These are phyloP conservation scores for Drosophila lacicola DNA, from an alignment of 2,888 invertebrate species.

Conservation along the genomic window DNA sequence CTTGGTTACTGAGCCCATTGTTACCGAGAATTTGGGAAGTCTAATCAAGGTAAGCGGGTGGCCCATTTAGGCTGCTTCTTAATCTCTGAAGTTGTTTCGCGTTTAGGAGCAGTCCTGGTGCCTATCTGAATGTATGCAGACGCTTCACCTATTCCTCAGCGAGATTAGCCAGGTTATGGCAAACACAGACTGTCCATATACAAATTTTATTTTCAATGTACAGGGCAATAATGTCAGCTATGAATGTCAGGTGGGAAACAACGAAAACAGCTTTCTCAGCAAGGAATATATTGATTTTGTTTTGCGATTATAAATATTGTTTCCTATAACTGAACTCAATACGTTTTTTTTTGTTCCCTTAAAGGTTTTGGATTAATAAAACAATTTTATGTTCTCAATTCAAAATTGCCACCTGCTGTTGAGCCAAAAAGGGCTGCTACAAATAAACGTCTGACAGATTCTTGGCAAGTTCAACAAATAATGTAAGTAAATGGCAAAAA, in stretches of 20 bases:
- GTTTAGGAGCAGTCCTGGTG: conserved; percentile 1
- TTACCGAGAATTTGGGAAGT: neutral
- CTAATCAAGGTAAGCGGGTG: neutral
- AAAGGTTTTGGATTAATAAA: no score
- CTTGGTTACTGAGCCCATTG: neutral
- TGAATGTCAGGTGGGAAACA: neutral
- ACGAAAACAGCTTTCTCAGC: neutral
- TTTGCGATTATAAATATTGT: no score
- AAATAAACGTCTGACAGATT: no score
- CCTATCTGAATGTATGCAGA: neutral
- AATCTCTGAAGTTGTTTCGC: neutral
- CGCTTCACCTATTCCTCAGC: neutral
- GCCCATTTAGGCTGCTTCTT: no score
- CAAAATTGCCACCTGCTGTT: no score
- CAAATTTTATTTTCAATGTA: neutral
- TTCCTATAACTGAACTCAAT: no score
- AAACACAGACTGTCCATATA: conserved; percentile 19
- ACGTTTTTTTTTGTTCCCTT: no score
- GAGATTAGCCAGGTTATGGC: neutral
- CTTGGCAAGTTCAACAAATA: no score
- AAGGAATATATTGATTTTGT: conserved; percentile 9
- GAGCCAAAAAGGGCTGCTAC: no score
- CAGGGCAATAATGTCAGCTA: neutral
- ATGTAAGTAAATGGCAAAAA: no score
- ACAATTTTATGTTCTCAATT: no score